A percentile compares a stretch with the other conserved stretches of the same genome.
Conservation (phyloP, 2,888 invertebrate genomes). For the Pandemis cinnamomeana region DNA sequence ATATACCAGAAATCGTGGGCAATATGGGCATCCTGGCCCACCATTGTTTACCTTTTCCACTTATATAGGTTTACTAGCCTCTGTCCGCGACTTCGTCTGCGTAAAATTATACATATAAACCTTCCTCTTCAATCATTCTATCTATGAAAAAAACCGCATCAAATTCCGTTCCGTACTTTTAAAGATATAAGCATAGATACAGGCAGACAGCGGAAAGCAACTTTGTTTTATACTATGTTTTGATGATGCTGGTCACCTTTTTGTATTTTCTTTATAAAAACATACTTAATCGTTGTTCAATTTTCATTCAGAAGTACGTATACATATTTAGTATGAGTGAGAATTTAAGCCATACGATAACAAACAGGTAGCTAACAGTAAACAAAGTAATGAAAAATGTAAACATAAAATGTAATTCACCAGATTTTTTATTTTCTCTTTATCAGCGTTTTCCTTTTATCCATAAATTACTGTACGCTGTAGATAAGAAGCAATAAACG, state of each 20-base stretch:
- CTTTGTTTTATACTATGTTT: too few relatives aligned
- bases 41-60: slow-evolving; percentile 7
- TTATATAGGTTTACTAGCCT: not conserved
- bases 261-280: not conserved
- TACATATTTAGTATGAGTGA: too few relatives aligned
- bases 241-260: not conserved
- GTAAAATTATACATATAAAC: too few relatives aligned
- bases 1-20: slow-evolving; percentile 35
- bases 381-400: not conserved
- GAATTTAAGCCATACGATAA: too few relatives aligned
- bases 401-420: not conserved
- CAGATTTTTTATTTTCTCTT: not conserved
- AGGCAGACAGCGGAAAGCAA: too few relatives aligned
- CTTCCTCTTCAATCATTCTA: too few relatives aligned
- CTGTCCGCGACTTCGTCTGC: too few relatives aligned
- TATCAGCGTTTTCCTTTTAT: not conserved
- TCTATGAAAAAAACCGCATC: too few relatives aligned
- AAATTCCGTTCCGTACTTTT: too few relatives aligned
- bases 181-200: too few relatives aligned
- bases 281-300: not conserved
- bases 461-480: not conserved
- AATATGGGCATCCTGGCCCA: not conserved
- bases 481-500: not conserved
- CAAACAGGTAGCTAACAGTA: not conserved
- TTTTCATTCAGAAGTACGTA: too few relatives aligned